Percentiles rank a stretch among this genome's conserved stretches.
Evolutionary conservation across 2,797 vertebrate species (phyloP).

Genomic region (Enteromius paludinosus): DNA sequence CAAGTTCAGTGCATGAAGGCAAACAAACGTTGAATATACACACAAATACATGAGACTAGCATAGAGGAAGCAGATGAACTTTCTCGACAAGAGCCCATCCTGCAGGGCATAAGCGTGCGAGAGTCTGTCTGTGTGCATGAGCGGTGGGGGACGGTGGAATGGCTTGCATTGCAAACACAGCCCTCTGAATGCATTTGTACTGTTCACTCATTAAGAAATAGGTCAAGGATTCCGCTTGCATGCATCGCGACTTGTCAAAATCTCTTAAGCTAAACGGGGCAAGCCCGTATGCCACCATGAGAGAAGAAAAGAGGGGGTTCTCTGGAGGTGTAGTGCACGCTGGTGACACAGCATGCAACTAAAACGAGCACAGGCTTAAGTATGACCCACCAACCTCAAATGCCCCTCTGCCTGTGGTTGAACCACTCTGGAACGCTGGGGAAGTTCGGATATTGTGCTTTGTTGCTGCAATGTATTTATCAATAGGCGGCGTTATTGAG

Average conservation of each 20-base stretch:
- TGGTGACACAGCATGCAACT: conserved; percentile 65
- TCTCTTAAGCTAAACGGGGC: conserved; percentile 77
- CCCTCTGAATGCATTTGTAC: conserved; percentile 71
- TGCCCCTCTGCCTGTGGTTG: conserved; percentile 42
- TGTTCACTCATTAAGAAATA: conserved; percentile 84
- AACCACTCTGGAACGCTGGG: not conserved
- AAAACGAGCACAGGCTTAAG: conserved; percentile 29
- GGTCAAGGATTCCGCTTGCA: conserved; percentile 84
- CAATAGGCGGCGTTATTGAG: conserved; percentile 74
- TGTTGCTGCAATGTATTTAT: conserved; percentile 20
- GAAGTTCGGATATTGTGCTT: not conserved
- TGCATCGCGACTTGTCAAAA: conserved; percentile 82
- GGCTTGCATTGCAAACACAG: conserved; percentile 63
- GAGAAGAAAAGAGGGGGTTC: not conserved
- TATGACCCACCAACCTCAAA: conserved; percentile 25
- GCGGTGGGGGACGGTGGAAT: conserved; percentile 8
- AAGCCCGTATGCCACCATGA: conserved; percentile 44
- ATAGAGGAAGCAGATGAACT: conserved; percentile 61
- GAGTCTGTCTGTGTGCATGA: conserved; percentile 52
- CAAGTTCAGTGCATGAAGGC: conserved; percentile 72
- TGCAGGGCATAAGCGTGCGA: conserved; percentile 52
- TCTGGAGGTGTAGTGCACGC: conserved; percentile 42
- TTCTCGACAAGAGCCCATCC: conserved; percentile 63
- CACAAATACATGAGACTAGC: conserved; percentile 46
- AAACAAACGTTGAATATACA: conserved; percentile 69